phyloP scores from a whole-genome alignment of 2,888 invertebrate species.

The Hypolimnas misippus region DNA sequence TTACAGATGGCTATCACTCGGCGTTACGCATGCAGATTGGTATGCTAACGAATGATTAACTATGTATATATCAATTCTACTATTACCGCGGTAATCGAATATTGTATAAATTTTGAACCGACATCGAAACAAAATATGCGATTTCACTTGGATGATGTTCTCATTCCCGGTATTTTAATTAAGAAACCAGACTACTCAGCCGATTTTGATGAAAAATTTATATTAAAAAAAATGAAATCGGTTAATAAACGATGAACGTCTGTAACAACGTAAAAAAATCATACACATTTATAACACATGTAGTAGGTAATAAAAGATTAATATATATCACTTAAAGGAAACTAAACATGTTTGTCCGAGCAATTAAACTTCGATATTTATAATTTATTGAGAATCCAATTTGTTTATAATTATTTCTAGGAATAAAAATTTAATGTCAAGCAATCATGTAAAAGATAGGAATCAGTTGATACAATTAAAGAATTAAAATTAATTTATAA shows the following conservation, averaged over 20 bases:
- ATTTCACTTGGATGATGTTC: too few species aligned
- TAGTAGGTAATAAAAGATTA: neutral
- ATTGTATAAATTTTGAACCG: neutral
- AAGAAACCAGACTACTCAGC: too few species aligned
- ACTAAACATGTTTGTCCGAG: neutral
- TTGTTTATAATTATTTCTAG: neutral
- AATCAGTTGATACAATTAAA: neutral
- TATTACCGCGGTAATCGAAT: constrained; percentile 39
- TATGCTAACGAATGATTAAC: constrained; percentile 80
- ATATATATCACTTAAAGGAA: neutral
- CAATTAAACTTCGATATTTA: neutral
- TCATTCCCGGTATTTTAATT: too few species aligned
- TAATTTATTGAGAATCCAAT: constrained; percentile 2
- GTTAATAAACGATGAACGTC: too few species aligned
- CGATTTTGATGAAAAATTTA: too few species aligned
- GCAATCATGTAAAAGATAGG: neutral
- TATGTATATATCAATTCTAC: constrained; percentile 66
- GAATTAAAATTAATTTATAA: neutral
- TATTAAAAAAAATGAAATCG: too few species aligned
- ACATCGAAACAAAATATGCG: too few species aligned
- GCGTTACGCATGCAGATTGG: constrained; percentile 81
- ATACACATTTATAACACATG: too few species aligned
- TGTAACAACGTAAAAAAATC: too few species aligned
- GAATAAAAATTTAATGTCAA: neutral
- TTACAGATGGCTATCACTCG: constrained; percentile 67